Base-by-base conservation (phyloP, 30 jellyfish, hydroid and myxozoan genomes). In the Cassiopea xamachana region DNA sequence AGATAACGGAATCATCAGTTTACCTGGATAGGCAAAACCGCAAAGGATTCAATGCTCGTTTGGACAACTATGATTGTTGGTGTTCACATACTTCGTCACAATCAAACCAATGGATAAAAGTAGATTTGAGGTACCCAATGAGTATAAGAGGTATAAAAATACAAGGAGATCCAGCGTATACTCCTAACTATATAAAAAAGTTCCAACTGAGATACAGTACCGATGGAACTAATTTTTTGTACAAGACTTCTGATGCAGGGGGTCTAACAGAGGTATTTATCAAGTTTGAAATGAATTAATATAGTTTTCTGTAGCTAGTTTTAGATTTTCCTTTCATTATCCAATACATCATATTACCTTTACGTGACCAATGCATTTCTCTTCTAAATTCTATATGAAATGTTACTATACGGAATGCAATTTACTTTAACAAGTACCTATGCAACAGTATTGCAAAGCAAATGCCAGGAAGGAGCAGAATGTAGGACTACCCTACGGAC, bases 111-210 rank as follows among this genome's bases (percentile, higher is more conserved):
- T 82, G 90, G 91, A 90, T 90, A 60, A 90, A 59, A 47, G 90
- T 90, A 1, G 97, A 90, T 46, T 60, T 90, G 49, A 79, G 67
- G 46, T 78, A 84, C 10, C 90, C 91, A 13, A 48, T 77, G 80
- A 83, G 91, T 50, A 76, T 90, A 8, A 67, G 93, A 18, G 97
- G 97, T 50, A 84, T 90, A 76, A 72, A 90, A 17, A 90, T 84
- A 27, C 93, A 90, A 48, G 97, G 97, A 55, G 95, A 88, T 70
- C 90, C 91, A 3, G 49, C 48, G 10, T 50, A 69, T 27, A 45
- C 83, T 6, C 87, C 90, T 78, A 88, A 88, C 47, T 88, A 55
- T 46, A 80, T 88, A 1, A 79, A 58, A 46, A 79, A 88, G 80
- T 88, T 88, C 90, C 79, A 78, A 7, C 87, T 88, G 13, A 55